Conservation (phyloP, 2,797 vertebrate species). For the Sylvilagus floridanus region DNA sequence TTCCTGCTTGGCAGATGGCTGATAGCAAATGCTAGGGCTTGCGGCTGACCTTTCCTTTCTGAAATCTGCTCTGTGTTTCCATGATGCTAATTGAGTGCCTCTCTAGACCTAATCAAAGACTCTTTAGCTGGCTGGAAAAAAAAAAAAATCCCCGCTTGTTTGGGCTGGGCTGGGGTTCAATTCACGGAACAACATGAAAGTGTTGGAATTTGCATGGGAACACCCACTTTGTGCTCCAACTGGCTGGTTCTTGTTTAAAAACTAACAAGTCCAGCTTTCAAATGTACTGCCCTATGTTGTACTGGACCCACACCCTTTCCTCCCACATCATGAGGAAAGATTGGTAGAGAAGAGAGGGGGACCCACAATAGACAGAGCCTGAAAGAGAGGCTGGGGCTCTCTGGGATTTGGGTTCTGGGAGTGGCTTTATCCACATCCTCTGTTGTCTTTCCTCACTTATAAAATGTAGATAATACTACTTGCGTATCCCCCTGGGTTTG, state of each 20-base stretch:
- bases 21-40: slow-evolving; percentile 71
- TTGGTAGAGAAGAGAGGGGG: neutral
- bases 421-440: neutral
- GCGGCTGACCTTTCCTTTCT: slow-evolving; percentile 81
- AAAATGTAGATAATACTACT: neutral
- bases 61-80: slow-evolving; percentile 83
- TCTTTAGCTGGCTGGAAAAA: slow-evolving; percentile 49
- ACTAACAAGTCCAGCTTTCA: slow-evolving; percentile 74
- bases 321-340: neutral
- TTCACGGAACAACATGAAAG: slow-evolving; percentile 64
- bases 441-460: neutral
- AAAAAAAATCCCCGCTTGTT: slow-evolving; percentile 34
- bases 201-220: slow-evolving; percentile 64
- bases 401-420: neutral
- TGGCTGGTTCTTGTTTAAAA: slow-evolving; percentile 76
- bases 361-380: neutral
- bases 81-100: slow-evolving; percentile 83
- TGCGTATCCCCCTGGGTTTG: neutral
- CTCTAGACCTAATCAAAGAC: slow-evolving; percentile 80
- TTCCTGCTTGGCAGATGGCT: slow-evolving; percentile 82
- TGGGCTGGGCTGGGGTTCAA: slow-evolving; percentile 39
- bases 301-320: slow-evolving; percentile 44
- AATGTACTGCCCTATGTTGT: slow-evolving; percentile 3
- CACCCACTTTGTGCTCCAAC: slow-evolving; percentile 68
- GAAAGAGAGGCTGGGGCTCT: neutral